Evolutionary conservation across 1,140 invertebrate species (phyloP).

Genomic region (Philotrypesis tridentata): DNA sequence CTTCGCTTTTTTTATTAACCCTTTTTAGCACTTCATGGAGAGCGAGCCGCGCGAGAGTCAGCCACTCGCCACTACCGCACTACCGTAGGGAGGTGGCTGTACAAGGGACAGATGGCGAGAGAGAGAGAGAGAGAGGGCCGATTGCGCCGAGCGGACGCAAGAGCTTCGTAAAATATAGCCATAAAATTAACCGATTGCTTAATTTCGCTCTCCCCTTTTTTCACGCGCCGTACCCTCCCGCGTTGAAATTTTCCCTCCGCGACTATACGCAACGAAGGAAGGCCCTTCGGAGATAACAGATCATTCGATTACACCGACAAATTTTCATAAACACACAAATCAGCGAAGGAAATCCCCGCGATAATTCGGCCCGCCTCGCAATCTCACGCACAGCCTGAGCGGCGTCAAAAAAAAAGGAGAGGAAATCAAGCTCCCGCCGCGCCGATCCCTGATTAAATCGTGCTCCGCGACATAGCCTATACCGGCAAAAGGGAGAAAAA

Average conservation of each 20-base stretch:
- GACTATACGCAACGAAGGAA: too few relatives aligned
- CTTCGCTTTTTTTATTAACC: conserved; percentile 54
- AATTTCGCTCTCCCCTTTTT: conserved; percentile 66
- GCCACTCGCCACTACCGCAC: not conserved
- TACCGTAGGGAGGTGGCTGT: not conserved
- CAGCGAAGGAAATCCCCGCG: not conserved
- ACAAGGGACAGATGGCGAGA: not conserved
- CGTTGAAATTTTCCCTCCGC: not conserved
- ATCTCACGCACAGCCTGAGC: not conserved
- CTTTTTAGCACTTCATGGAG: conserved; percentile 52
- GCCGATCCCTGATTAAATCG: conserved; percentile 21
- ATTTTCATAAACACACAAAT: not conserved
- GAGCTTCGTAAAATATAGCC: conserved; percentile 63
- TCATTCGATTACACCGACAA: conserved; percentile 2
- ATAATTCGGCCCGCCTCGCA: not conserved
- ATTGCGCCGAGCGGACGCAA: conserved; percentile 35
- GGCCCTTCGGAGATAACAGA: not conserved
- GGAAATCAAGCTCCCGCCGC: not conserved
- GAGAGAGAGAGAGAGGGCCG: conserved; percentile 3
- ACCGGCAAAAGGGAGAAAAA: not conserved
- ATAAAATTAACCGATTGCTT: conserved; percentile 69
- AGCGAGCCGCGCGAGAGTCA: conserved; percentile 35
- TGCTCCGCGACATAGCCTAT: not conserved
- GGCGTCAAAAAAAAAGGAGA: not conserved
- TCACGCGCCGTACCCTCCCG: conserved; percentile 35